A percentile compares a stretch with the other conserved stretches of the same genome.
Evolutionary conservation across 2,113 vertebrate genomes (phyloP).

Genomic region (Pseudois nayaur): DNA sequence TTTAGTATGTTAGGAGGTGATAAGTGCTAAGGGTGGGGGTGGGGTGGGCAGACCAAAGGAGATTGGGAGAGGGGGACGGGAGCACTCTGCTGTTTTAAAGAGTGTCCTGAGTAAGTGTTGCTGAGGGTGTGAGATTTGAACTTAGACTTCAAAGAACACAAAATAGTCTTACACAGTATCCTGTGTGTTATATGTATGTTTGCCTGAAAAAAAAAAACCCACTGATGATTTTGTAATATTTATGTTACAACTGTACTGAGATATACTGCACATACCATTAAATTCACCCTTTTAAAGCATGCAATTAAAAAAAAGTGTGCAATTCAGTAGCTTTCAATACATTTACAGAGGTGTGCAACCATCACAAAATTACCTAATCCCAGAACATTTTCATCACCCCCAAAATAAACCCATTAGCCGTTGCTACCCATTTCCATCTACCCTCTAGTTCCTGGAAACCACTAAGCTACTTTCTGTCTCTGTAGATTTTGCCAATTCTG

Average conservation of each 20-base stretch:
- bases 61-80: not conserved
- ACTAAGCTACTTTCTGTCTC: not conserved
- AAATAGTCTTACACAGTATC: not conserved
- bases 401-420: not conserved
- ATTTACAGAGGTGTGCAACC: not conserved
- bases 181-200: not conserved
- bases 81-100: not conserved
- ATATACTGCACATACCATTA: not conserved
- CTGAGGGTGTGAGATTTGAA: not conserved
- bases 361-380: constrained; percentile 19
- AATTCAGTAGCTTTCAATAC: not conserved
- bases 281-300: not conserved
- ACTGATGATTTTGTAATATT: not conserved
- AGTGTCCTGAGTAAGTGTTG: not conserved
- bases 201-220: constrained; percentile 16
- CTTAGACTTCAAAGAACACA: constrained; percentile 18
- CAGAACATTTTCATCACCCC: not conserved
- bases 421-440: not conserved
- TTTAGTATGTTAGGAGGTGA: constrained; percentile 13
- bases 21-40: not conserved
- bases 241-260: not conserved
- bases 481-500: not conserved
- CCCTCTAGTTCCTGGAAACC: not conserved
- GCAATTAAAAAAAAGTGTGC: not conserved
- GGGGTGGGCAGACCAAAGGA: not conserved